Percentiles rank a stretch among this genome's conserved stretches.
Conservation (phyloP, 2,888 invertebrate genomes). For the Protonemura montana region DNA sequence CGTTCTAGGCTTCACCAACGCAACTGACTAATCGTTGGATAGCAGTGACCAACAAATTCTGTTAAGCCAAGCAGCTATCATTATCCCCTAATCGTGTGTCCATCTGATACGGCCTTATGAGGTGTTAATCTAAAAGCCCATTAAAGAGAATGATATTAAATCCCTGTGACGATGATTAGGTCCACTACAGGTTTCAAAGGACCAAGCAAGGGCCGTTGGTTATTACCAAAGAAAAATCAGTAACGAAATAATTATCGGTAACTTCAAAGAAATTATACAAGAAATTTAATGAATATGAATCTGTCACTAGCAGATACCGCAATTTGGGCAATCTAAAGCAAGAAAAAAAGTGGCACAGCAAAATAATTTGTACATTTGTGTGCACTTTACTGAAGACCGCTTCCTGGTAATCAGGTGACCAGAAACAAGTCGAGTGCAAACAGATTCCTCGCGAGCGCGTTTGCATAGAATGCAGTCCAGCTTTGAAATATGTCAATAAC, state of each 20-base stretch:
- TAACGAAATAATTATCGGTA: too few species aligned
- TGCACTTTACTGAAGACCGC: neutral
- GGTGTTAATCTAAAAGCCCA: neutral
- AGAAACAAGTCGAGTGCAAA: conserved; percentile 13
- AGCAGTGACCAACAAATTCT: neutral
- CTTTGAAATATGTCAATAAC: conserved; percentile 9
- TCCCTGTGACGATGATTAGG: neutral
- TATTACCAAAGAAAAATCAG: too few species aligned
- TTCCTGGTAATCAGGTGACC: neutral
- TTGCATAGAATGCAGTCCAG: conserved; percentile 26
- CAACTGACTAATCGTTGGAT: neutral
- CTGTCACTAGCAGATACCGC: too few species aligned
- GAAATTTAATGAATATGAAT: too few species aligned
- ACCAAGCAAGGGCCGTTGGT: too few species aligned
- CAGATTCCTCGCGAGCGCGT: neutral
- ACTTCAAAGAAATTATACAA: too few species aligned
- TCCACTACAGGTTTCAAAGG: neutral
- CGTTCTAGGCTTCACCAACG: neutral
- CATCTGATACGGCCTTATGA: neutral
- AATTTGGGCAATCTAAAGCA: too few species aligned
- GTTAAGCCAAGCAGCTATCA: neutral
- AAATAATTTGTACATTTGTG: neutral
- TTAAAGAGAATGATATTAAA: conserved; percentile 1
- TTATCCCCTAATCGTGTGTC: neutral
- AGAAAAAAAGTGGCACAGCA: neutral